phyloP scores from a whole-genome alignment of 1,140 invertebrate species.

The Conus betulinus region DNA sequence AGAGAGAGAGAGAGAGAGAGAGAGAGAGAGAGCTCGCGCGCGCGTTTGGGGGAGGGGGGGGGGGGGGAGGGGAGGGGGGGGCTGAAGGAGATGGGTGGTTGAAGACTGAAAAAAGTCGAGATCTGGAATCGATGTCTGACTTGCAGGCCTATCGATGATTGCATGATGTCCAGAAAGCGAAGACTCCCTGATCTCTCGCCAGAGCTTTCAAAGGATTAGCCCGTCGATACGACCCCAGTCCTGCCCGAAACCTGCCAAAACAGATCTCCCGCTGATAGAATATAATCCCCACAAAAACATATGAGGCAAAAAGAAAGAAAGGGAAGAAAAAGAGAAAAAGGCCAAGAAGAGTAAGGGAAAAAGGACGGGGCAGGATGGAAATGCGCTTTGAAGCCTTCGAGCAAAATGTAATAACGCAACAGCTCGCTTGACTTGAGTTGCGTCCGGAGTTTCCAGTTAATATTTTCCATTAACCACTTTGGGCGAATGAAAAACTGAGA shows the following conservation, averaged over 20 bases:
- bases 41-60: no score
- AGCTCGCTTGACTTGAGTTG: constrained; percentile 25
- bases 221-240: neutral
- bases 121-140: neutral
- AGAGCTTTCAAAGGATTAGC: neutral
- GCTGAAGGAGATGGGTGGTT: no score
- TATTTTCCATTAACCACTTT: constrained; percentile 38
- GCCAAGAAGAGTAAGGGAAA: neutral
- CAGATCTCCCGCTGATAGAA: constrained; percentile 7
- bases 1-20: no score
- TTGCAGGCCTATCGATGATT: neutral
- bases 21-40: no score
- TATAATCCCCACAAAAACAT: neutral
- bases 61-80: no score
- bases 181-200: neutral
- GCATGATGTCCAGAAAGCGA: neutral
- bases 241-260: neutral
- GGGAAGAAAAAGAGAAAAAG: neutral
- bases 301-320: neutral
- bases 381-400: neutral
- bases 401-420: constrained; percentile 22
- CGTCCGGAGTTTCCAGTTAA: constrained; percentile 28
- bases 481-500: constrained; percentile 32
- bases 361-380: neutral
- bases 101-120: neutral